These are phyloP conservation scores for Chelonoidis abingdonii DNA, from an alignment of 2,113 vertebrate species.

Conservation along the genomic window DNA sequence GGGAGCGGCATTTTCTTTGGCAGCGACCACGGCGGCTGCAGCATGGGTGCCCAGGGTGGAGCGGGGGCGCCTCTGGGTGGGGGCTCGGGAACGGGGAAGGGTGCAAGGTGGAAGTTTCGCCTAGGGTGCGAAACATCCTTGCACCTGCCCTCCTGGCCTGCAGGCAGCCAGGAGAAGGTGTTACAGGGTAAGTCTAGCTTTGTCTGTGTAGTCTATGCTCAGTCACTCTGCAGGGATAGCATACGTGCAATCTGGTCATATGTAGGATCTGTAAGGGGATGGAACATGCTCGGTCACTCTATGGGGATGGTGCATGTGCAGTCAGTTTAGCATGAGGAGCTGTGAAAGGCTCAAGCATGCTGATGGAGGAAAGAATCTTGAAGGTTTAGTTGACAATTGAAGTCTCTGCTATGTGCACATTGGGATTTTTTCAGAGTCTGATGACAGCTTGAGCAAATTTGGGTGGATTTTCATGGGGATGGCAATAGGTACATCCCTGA, in stretches of 20 bases:
- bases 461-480: not conserved
- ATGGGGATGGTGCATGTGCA: not conserved
- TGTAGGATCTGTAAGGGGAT: not conserved
- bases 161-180: not conserved
- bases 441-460: not conserved
- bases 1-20: too few relatives aligned
- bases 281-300: not conserved
- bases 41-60: too few relatives aligned
- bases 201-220: not conserved
- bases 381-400: not conserved
- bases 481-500: not conserved
- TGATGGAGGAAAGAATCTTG: not conserved
- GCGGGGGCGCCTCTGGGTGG: too few relatives aligned
- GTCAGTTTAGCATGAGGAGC: not conserved
- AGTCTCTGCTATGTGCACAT: not conserved
- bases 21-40: too few relatives aligned
- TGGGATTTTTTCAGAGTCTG: fast-evolving
- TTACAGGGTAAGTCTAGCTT: not conserved
- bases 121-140: too few relatives aligned
- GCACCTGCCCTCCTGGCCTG: not conserved
- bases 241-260: not conserved
- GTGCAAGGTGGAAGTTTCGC: too few relatives aligned
- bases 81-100: too few relatives aligned
- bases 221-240: not conserved
- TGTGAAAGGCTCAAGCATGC: not conserved